Evolutionary conservation across 2,113 vertebrate species (phyloP).

Genomic region (Takifugu flavidus): DNA sequence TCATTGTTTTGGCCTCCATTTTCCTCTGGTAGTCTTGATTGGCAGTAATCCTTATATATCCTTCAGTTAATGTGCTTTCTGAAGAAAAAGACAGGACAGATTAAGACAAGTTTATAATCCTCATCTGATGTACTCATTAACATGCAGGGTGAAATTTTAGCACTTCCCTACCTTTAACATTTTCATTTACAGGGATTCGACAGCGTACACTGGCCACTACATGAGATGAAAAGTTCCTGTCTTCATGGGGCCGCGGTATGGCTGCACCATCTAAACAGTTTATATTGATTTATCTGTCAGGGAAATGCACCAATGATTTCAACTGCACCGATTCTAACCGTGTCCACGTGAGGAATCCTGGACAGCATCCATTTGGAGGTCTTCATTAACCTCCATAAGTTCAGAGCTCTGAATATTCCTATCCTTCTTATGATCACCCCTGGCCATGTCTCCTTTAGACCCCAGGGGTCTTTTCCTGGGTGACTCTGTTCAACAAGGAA

Average conservation of each 20-base stretch:
- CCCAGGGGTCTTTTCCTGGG: conserved; percentile 46
- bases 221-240: background rate
- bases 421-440: conserved; percentile 15
- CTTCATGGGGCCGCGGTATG: background rate
- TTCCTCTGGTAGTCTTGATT: conserved; percentile 36
- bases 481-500: conserved; percentile 27
- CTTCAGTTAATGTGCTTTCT: conserved; percentile 29
- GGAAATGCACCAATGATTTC: background rate
- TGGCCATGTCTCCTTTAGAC: background rate
- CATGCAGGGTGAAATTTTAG: background rate
- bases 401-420: conserved; percentile 49
- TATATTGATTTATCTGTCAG: too few relatives aligned
- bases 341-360: background rate
- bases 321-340: conserved; percentile 9
- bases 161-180: conserved; percentile 31
- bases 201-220: background rate
- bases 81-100: conserved; percentile 12
- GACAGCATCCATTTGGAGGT: conserved; percentile 23
- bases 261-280: too few relatives aligned
- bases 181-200: background rate
- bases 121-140: background rate
- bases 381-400: conserved; percentile 16
- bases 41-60: conserved; percentile 6
- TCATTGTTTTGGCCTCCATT: conserved; percentile 26
- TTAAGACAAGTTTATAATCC: background rate